Conservation (phyloP, 1,140 invertebrate species). For the Acromyrmex charruanus region DNA sequence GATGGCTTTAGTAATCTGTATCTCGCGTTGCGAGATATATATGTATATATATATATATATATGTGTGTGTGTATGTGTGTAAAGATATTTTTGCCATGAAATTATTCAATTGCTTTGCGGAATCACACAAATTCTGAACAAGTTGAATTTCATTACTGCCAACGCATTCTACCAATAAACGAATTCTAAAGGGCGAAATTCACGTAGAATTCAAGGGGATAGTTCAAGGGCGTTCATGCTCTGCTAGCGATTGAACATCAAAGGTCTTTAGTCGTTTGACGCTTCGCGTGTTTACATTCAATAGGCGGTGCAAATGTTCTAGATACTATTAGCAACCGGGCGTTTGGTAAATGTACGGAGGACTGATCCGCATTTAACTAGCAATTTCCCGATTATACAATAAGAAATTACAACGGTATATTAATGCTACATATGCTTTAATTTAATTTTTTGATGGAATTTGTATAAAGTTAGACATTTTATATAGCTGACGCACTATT, state of each 20-base stretch:
- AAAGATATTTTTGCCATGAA: slow-evolving; percentile 12
- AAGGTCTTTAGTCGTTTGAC: slow-evolving; percentile 81
- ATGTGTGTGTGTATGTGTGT: neutral
- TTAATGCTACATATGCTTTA: neutral
- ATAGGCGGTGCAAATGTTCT: slow-evolving; percentile 62
- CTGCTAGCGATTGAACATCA: slow-evolving; percentile 78
- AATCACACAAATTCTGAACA: slow-evolving; percentile 55
- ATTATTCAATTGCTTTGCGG: slow-evolving; percentile 36
- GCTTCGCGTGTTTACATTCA: slow-evolving; percentile 71
- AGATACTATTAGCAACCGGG: slow-evolving; percentile 73
- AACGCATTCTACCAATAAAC: slow-evolving; percentile 59
- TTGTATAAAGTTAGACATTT: slow-evolving; percentile 12
- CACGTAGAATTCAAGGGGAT: slow-evolving; percentile 64
- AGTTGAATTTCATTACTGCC: slow-evolving; percentile 56
- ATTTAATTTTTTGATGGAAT: neutral
- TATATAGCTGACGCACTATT: no score
- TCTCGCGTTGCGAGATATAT: no score
- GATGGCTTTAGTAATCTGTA: no score
- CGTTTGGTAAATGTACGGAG: slow-evolving; percentile 59
- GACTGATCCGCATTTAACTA: slow-evolving; percentile 38
- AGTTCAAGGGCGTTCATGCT: slow-evolving; percentile 74
- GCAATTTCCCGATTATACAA: slow-evolving; percentile 6
- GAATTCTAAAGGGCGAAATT: slow-evolving; percentile 74
- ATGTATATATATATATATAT: no score
- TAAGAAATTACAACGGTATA: neutral